Base-by-base conservation (phyloP, 2,113 vertebrate genomes). In the Hippocampus comes region DNA sequence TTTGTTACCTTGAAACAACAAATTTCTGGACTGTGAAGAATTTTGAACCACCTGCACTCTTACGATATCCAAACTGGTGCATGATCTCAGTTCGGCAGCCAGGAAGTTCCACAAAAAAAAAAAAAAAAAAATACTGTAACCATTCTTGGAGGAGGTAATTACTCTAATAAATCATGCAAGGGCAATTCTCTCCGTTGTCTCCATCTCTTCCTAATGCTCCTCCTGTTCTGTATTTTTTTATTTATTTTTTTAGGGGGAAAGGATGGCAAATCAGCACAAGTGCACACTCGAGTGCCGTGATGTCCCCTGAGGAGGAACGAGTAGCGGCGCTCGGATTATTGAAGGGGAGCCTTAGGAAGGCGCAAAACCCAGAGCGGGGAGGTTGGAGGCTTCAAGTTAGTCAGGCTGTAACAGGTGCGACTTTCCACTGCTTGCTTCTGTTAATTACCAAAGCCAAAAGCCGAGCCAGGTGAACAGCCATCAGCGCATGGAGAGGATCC, bases 391-490 rank as follows among this genome's bases (percentile, higher is more conserved):
- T 42, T 43, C 38, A 23, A 84, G 87, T 82, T 86, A 79, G 80
- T 84, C 81, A 74, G 67, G 70, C 79, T 72, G 77, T 80, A 92
- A 87, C 90, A 91, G 89, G 90, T 92, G 90, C 82, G 82, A 69
- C 83, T 90, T 92, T 92, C 89, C 90, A 89, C 84, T 85, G 76
- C 74, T 84, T 91, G 90, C 86, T 76, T 87, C 86, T 87, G 86
- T 90, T 93, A 91, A 93, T 92, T 91, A 91, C 86, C 85, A 89
- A 85, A 83, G 88, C 81, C 30, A 27, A 77, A 72, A 89, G 82
- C 86, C 79, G 83, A 79, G 84, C 82, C 77, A 88, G 84, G 84
- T 87, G 89, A 90, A 82, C 82, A 86, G 78, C 85, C 90, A 87
- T 86, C 82, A 86, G 86, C 83, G 88, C 89, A 82, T 89, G 87